Base-by-base conservation (phyloP, 2,888 invertebrate genomes). In the Luperina testacea region DNA sequence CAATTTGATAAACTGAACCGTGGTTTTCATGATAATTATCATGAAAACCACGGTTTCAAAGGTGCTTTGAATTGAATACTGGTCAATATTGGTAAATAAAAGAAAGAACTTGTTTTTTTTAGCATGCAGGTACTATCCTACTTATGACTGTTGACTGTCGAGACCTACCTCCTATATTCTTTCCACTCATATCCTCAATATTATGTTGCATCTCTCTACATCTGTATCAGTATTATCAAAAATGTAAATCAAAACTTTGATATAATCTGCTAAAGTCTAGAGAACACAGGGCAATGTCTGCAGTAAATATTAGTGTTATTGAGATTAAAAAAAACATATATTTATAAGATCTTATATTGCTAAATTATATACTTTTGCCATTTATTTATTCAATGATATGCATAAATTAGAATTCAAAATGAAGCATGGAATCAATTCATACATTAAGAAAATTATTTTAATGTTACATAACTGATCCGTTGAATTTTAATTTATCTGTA, bases 321-420 rank as follows among this genome's bases (percentile, higher is more conserved):
- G 2, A 15, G 13, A 4, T 45, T 42, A 38, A 48, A 9, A 75
- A 20, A 38, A 57, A 45, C 9, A 11, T 15, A 32, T 15, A 24
- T 0, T n/a, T 20, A 17, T 20, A 8, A 51, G 7, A n/a, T 70
- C 38, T 20, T 61, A 71, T 11, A 71, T 42, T 45, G n/a, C n/a
- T 20, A 45, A 78, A 17, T 32, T 57, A 48, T 38, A 67, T n/a
- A 69, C 9, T 27, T 51, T 42, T 72, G 42, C 63, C 51, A 51
- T 68, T 61, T 45, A 85, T 59, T 53, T 1, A 59, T 70, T 82
- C n/a, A 85, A 74, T 61, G 64, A n/a, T 69, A 85, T 61, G 53
- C 17, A 85, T 81, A 48, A 42, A 63, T 85, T 57, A 32, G 15
- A 75, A 73, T 73, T 27, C 13, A 2, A 45, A 51, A 65, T 68